These are phyloP conservation scores for Laticauda colubrina DNA, from an alignment of 2,113 vertebrate genomes.

Conservation along the genomic window DNA sequence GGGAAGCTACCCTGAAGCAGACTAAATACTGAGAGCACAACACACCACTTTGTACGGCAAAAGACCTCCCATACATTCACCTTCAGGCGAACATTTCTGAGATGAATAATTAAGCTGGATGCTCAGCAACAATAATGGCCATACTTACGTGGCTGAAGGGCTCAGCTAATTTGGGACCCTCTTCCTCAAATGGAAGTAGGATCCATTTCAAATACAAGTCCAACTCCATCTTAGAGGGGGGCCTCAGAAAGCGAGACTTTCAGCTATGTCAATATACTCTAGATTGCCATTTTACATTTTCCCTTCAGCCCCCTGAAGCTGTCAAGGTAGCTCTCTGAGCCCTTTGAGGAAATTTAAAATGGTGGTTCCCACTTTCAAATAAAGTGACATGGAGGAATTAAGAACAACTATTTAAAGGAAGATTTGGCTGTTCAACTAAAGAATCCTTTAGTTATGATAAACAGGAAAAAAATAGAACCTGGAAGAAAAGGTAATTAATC, in stretches of 20 bases:
- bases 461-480: not conserved
- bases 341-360: not conserved
- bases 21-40: conserved; percentile 32
- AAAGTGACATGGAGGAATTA: not conserved
- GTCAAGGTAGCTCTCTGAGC: too few species aligned
- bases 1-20: conserved; percentile 19
- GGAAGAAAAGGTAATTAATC: not conserved
- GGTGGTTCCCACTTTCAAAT: not conserved
- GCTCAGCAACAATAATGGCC: conserved; percentile 26
- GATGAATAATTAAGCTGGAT: not conserved
- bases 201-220: not conserved
- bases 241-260: not conserved
- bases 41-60: conserved; percentile 6
- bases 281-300: not conserved
- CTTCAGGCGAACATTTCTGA: conserved; percentile 10
- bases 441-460: not conserved
- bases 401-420: not conserved
- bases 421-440: not conserved
- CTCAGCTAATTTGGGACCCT: conserved; percentile 8
- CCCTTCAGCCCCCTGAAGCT: not conserved
- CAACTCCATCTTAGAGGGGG: not conserved
- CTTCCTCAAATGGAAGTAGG: not conserved
- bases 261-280: not conserved
- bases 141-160: conserved; percentile 31
- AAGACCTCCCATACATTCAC: conserved; percentile 41